Base-by-base conservation (phyloP, 2,113 vertebrate genomes). In the Paradoxurus hermaphroditus region DNA sequence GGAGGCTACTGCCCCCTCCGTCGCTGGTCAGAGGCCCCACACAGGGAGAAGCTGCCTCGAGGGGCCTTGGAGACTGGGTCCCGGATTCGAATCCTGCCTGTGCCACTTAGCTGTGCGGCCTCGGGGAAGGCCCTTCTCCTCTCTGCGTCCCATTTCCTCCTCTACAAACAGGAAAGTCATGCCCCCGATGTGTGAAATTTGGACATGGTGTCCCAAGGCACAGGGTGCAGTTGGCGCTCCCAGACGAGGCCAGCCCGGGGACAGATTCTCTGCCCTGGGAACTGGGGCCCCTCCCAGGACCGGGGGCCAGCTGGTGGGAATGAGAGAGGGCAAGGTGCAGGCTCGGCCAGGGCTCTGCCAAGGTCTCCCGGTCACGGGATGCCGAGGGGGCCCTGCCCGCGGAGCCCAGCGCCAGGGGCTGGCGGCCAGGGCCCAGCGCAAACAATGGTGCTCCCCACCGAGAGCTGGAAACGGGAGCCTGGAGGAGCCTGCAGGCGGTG, bases 391-490 rank as follows among this genome's bases (percentile, higher is more conserved):
- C 53, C 10, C 39, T 7, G 59, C 75, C 59, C 2, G 5, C 36
- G 0, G 4, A 70, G 29, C 12, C 31, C 25, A n/a, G 56, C 0
- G 77, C 90, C 90, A 86, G 67, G 27, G n/a, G 29, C 68, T 34
- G 34, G 9, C 0, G 0, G 83, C 77, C 70, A 68, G 53, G n/a
- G 29, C n/a, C 29, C 11, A 5, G 7, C 0, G 49, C 65, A 18
- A 36, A 78, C 31, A 15, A 41, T 0, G 19, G 44, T 34, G 31
- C 56, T 73, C 23, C 39, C 68, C 53, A n/a, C 49, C 0, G 3
- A 34, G 46, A 53, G 1, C 59, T 78, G 53, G 70, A 19, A 7
- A 59, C 0, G 11, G 70, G 63, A 59, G 39, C 46, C 19, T 1
- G 1, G n/a, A 41, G 44, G 65, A 86, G 75, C 41, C 84, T 46